Percentiles rank a stretch among this genome's conserved stretches.
phyloP scores from a whole-genome alignment of 2,888 invertebrate genomes.

The Archips xylosteana region DNA sequence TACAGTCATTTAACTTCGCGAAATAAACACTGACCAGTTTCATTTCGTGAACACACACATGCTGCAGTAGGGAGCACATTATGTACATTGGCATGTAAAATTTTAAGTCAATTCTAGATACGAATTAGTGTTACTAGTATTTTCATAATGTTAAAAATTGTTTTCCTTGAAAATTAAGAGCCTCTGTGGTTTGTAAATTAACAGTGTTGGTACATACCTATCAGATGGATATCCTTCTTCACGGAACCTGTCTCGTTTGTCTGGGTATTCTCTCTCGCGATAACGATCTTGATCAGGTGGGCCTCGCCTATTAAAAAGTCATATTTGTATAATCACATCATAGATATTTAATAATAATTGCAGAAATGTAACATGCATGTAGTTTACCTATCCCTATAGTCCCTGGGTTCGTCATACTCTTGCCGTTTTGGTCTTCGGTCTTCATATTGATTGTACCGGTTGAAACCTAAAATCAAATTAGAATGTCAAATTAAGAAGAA shows the following conservation, averaged over 20 bases:
- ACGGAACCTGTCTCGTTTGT: conserved; percentile 71
- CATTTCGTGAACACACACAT: conserved; percentile 61
- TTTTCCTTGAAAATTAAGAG: conserved; percentile 25
- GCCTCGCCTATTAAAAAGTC: conserved; percentile 56
- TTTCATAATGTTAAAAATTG: conserved; percentile 7
- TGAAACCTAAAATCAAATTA: conserved; percentile 58
- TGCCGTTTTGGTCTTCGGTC: conserved; percentile 66
- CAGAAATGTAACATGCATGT: background rate
- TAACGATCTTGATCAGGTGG: conserved; percentile 69
- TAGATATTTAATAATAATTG: background rate
- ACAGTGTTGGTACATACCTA: conserved; percentile 59
- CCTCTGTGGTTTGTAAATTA: conserved; percentile 10
- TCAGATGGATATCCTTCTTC: conserved; percentile 68
- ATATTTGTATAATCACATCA: background rate
- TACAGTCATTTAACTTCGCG: conserved; percentile 78
- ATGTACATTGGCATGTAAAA: conserved; percentile 23
- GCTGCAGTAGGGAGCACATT: conserved; percentile 51
- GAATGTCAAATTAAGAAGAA: conserved; percentile 1
- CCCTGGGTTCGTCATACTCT: conserved; percentile 66
- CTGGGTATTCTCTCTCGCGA: conserved; percentile 68
- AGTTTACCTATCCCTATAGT: conserved; percentile 57
- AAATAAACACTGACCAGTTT: conserved; percentile 54
- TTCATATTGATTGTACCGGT: conserved; percentile 72
- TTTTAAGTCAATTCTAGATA: conserved; percentile 11
- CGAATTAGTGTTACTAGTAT: conserved; percentile 11